Evolutionary conservation across 2,888 invertebrate species (phyloP).

Genomic region (Drosophila leonis): DNA sequence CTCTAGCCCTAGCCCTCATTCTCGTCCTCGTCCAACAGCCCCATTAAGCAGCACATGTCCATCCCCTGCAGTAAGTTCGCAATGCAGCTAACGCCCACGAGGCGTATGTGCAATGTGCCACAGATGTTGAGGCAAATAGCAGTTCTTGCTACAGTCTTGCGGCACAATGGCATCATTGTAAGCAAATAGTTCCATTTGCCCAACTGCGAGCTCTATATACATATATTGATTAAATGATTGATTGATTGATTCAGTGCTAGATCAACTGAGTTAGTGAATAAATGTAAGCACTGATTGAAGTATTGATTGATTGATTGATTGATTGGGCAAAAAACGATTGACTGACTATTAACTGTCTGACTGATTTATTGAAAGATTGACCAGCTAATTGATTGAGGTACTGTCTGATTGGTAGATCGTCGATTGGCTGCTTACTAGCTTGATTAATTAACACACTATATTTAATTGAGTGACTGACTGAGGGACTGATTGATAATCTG

Average conservation of each 20-base stretch:
- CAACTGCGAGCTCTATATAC: background rate
- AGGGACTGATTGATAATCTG: no score
- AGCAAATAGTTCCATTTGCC: background rate
- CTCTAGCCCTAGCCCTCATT: background rate
- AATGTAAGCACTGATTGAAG: background rate
- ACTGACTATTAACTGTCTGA: background rate
- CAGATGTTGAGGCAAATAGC: conserved; percentile 9
- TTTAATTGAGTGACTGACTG: background rate
- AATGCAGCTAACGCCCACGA: conserved; percentile 53
- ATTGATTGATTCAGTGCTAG: background rate
- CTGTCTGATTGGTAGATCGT: no score
- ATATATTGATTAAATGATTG: background rate
- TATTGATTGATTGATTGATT: background rate
- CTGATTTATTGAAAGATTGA: background rate
- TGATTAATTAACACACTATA: no score
- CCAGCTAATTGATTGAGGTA: background rate
- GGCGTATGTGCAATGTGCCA: conserved; percentile 50
- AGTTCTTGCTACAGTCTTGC: conserved; percentile 24
- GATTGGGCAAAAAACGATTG: no score
- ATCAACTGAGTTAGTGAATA: background rate
- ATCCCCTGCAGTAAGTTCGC: conserved; percentile 30
- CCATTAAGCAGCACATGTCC: conserved; percentile 17
- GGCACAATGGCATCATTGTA: conserved; percentile 24
- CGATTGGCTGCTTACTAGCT: no score
- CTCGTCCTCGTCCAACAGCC: background rate